These are phyloP conservation scores for Crossaster papposus DNA, from an alignment of 53 echinoderm and acorn worm genomes.

Conservation along the genomic window DNA sequence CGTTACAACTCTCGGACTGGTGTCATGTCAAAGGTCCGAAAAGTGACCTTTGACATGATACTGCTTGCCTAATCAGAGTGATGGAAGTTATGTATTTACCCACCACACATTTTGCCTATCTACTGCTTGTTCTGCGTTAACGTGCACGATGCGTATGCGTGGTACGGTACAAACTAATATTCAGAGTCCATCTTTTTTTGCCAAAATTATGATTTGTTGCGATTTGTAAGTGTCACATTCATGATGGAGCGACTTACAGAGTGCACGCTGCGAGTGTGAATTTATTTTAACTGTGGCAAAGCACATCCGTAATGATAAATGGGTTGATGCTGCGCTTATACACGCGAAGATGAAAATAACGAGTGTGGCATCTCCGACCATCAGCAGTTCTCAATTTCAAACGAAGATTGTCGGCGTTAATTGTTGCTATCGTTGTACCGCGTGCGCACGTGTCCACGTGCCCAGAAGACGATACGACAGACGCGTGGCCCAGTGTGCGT, in stretches of 20 bases:
- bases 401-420: neutral
- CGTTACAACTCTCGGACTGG: no score
- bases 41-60: no score
- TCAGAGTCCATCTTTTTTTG: neutral
- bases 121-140: no score
- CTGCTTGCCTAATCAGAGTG: no score
- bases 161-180: neutral
- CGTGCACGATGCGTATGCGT: no score
- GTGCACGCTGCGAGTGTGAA: neutral
- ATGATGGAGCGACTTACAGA: neutral
- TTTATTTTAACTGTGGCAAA: neutral
- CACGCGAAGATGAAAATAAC: neutral
- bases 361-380: constrained; percentile 8
- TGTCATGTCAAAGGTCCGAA: no score
- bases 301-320: neutral
- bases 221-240: neutral
- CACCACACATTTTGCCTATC: no score
- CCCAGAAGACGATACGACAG: neutral
- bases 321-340: neutral
- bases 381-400: constrained; percentile 28
- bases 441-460: neutral
- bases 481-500: neutral
- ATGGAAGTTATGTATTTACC: no score
- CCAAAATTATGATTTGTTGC: neutral
- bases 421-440: neutral